Conservation (phyloP, 2,113 vertebrate species). For the Grammomys surdaster region DNA sequence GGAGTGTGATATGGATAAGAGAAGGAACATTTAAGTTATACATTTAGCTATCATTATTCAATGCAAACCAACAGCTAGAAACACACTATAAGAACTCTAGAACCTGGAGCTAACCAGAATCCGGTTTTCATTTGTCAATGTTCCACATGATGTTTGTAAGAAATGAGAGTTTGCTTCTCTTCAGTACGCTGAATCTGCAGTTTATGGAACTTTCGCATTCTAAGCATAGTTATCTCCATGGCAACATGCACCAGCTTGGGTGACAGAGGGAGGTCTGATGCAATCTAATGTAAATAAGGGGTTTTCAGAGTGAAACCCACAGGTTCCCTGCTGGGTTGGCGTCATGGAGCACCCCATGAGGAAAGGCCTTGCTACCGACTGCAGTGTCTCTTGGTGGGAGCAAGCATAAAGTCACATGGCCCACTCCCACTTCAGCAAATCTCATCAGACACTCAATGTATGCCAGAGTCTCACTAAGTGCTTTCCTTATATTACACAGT, state of each 20-base stretch:
- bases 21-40: not conserved
- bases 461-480: not conserved
- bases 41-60: not conserved
- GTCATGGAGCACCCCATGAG: fast-evolving
- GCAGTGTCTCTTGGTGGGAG: fast-evolving
- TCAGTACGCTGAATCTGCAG: not conserved
- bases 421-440: not conserved
- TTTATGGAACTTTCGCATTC: not conserved
- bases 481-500: not conserved
- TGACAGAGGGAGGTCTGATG: slow-evolving; percentile 20
- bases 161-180: not conserved
- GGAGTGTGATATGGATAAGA: not conserved
- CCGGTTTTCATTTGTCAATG: slow-evolving; percentile 36
- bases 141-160: not conserved
- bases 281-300: slow-evolving; percentile 17
- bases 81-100: not conserved
- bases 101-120: not conserved
- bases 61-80: not conserved
- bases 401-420: fast-evolving
- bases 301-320: not conserved
- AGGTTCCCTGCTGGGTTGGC: not conserved
- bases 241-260: not conserved
- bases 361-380: not conserved
- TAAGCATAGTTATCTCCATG: slow-evolving; percentile 5
- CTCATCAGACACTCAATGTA: not conserved